phyloP scores from a whole-genome alignment of 1,140 invertebrate species.

The Steinernema khuongi region DNA sequence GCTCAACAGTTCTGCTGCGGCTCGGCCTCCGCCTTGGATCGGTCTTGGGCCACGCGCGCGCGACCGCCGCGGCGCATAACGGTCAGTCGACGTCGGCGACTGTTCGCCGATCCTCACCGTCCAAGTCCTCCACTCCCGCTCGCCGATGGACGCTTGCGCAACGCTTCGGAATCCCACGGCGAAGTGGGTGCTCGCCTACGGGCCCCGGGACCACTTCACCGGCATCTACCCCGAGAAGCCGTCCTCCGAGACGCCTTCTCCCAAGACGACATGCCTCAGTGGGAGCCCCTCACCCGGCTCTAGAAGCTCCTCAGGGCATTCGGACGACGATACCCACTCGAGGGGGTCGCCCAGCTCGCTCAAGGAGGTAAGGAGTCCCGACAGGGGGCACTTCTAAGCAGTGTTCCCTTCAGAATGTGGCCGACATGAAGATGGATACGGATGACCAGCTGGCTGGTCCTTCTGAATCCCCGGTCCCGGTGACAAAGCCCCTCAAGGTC shows the following conservation, averaged over 20 bases:
- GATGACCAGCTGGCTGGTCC: conserved; percentile 6
- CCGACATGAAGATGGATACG: not conserved
- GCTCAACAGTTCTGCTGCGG: not conserved
- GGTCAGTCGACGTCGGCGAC: conserved; percentile 13
- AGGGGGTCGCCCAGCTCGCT: not conserved
- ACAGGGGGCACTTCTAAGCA: too few relatives aligned
- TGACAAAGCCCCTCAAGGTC: not conserved
- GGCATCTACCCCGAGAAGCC: not conserved
- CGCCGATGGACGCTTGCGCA: not conserved
- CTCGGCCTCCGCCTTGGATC: not conserved
- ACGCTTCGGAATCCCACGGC: not conserved
- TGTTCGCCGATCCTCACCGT: not conserved
- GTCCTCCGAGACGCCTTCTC: not conserved
- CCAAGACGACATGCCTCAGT: not conserved
- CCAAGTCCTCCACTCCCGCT: not conserved
- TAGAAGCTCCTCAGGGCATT: not conserved
- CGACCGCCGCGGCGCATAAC: not conserved
- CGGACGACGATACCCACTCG: conserved; percentile 1
- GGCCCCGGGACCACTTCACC: not conserved
- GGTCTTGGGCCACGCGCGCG: not conserved
- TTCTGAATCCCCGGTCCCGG: not conserved
- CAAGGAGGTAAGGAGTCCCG: not conserved
- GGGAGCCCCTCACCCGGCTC: not conserved
- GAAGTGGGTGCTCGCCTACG: not conserved
- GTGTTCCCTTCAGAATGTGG: not conserved